Evolutionary conservation across 2,113 vertebrate genomes (phyloP), one percentile per base, ranked within the genome.

Genomic region (Alaudala cheleensis): DNA sequence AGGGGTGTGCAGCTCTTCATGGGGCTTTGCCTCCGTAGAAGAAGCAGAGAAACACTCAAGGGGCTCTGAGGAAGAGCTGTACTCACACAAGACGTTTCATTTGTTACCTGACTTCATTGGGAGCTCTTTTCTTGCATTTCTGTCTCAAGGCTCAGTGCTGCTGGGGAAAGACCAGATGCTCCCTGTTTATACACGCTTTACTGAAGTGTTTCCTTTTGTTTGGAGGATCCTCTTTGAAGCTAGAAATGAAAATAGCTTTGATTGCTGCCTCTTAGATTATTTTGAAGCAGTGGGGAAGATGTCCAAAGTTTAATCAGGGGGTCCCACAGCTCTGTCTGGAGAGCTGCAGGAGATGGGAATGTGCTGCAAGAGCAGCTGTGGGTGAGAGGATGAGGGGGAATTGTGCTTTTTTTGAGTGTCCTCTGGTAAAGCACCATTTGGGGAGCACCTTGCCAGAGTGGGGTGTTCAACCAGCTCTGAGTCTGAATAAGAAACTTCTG

Each of bases 221-320:
- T 82, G 24, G 45, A 85, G 34, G 14, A 31, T 66, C 66, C 23
- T 67, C 62, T 96, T 92, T 90, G 92, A 96, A 93, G 79, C 24
- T 31, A 22, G 67, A 47, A 83, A 44, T 23, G 79, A 82, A 82
- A 94, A 88, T 42, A 70, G 22, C 58, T 90, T 88, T 40, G 34
- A 81, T 82, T 94, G 86, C 74, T 91, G 73, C 78, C 62, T 88
- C 54, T 69, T 20, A 24, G 54, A 31, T 74, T 42, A 23, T 85
- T 91, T 65, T 54, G 54, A 90, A 88, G 71, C 34, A 6, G 12
- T 6, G 45, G 54, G 66, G 50, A 56, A 10, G 42, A 7, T 54
- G 47, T n/a, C 85, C 51, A 82, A 62, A 58, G 50, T 44, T 87
- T 61, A n/a, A 62, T 7, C 74, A 40, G 14, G 11, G 50, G 22